These are phyloP conservation scores for Dromococcyx pavoninus DNA, from an alignment of 2,797 vertebrate genomes.

Conservation along the genomic window DNA sequence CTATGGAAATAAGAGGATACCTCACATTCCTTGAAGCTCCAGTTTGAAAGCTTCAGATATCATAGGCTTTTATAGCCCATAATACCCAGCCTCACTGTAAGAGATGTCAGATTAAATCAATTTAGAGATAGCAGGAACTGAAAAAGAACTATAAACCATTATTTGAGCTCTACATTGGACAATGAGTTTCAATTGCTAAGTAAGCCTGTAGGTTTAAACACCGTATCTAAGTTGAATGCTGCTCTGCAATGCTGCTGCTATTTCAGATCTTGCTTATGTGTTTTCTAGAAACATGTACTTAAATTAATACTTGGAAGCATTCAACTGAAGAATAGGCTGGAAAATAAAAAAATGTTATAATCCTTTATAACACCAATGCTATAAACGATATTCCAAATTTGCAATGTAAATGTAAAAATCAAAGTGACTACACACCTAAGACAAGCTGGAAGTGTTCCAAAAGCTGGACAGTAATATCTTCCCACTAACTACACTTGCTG, in stretches of 20 bases:
- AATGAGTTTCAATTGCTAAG: background rate
- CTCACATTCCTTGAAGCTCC: background rate
- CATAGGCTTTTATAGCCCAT: background rate
- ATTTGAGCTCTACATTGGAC: background rate
- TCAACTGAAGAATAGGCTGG: background rate
- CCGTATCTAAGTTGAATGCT: background rate
- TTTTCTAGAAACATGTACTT: background rate
- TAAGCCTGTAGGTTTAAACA: background rate
- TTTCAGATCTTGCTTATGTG: background rate
- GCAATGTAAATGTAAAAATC: background rate
- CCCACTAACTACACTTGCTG: background rate
- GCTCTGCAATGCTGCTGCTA: background rate
- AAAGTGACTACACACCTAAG: background rate
- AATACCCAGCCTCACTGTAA: background rate
- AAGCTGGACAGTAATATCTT: background rate
- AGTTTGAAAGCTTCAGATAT: background rate
- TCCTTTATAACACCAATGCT: background rate
- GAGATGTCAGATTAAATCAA: background rate
- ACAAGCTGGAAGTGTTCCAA: background rate
- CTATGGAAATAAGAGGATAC: background rate
- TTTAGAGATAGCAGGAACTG: background rate
- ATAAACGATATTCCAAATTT: background rate
- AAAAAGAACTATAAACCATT: background rate
- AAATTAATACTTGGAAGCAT: background rate
- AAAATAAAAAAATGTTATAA: background rate